Base-by-base conservation (phyloP, 2,888 invertebrate genomes). In the Drosophila austrosaltans region DNA sequence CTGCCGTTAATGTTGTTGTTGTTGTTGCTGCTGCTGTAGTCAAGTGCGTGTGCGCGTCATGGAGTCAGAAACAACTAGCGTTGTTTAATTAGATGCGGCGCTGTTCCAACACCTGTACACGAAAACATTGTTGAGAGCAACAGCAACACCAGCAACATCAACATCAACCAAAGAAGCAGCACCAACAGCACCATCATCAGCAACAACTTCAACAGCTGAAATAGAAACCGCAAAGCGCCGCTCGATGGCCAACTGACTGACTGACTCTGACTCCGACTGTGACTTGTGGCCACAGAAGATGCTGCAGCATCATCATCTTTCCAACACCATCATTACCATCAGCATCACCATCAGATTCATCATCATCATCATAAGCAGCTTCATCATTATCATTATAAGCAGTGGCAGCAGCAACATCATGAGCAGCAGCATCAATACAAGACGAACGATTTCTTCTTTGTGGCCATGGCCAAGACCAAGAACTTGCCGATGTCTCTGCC, bases 181-280 rank as follows among this genome's bases (percentile, higher is more conserved):
- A 54, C 32, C 30, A 59, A 32, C 39, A 53, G 28, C 54, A 54
- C 32, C 30, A 59, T 32, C 62, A 39, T 20, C 44, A 53, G 53
- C 66, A 48, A 66, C 64, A 63, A 64, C 72, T 63, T 57, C 59
- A 59, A 62, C 61, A 63, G 69, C 69, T 72, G 70, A 69, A 62
- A 67, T 40, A 63, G 74, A 72, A 79, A 89, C 87, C 81, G 81
- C 87, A 86, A 79, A 84, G 78, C 83, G 78, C 78, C 81, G 82
- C 87, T 82, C 82, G 72, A 79, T 89, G 90, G 81, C 81, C 90
- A 82, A 85, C 83, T 78, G 74, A 83, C 82, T 85, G 82, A 82
- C 82, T 83, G 83, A 79, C 80, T 79, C 69, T 70, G 87, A 79
- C 80, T 79, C 68, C 65, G 66, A 25, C 42, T 68, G 22, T 48